Conservation (phyloP, 2,888 invertebrate species). For the Hirtodrosophila duncani region DNA sequence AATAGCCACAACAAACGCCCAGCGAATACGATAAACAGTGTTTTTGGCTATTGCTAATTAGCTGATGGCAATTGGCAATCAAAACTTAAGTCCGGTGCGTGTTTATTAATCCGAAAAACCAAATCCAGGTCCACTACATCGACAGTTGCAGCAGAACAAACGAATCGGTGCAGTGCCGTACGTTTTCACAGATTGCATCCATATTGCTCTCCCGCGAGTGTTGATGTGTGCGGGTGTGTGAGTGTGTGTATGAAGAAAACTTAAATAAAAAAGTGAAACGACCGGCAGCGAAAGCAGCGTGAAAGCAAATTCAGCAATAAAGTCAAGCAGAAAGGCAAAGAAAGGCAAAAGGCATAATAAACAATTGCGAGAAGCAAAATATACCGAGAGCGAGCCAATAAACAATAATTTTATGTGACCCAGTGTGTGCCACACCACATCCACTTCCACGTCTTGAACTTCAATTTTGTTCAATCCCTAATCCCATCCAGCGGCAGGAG, state of each 20-base stretch:
- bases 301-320: constrained; percentile 52
- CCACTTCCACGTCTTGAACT: too few species aligned
- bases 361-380: constrained; percentile 13
- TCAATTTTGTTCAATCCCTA: too few species aligned
- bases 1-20: constrained; percentile 21
- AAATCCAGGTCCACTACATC: too few species aligned
- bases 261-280: constrained; percentile 60
- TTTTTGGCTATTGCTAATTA: too few species aligned
- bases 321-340: constrained; percentile 11
- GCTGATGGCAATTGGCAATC: too few species aligned
- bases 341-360: constrained; percentile 11
- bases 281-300: constrained; percentile 67
- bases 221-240: constrained; percentile 24
- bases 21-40: constrained; percentile 10
- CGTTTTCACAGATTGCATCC: constrained; percentile 48
- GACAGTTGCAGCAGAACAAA: too few species aligned
- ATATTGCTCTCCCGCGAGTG: constrained; percentile 49
- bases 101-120: neutral
- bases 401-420: constrained; percentile 8
- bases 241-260: constrained; percentile 32
- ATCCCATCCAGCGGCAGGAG: constrained; percentile 9
- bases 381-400: constrained; percentile 12
- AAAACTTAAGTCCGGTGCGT: too few species aligned
- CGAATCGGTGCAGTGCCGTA: constrained; percentile 37
- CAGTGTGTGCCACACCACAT: neutral